Percentiles rank a stretch among this genome's conserved stretches.
Conservation (phyloP, 2,113 vertebrate genomes). For the Lycocorax pyrrhopterus region DNA sequence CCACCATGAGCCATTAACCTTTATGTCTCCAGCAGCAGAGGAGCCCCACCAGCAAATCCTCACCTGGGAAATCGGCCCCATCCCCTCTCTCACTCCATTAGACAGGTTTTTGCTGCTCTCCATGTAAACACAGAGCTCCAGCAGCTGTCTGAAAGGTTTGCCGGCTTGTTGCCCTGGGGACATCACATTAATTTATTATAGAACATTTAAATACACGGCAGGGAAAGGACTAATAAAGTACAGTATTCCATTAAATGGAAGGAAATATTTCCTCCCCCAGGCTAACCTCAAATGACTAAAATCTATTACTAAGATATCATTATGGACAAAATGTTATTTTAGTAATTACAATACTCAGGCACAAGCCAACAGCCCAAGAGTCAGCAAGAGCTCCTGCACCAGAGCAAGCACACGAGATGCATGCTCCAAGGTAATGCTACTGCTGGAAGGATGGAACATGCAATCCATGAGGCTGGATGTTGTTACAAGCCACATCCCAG, state of each 20-base stretch:
- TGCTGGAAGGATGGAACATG: background rate
- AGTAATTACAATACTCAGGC: background rate
- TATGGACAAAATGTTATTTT: constrained; percentile 6
- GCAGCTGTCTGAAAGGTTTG: constrained; percentile 53
- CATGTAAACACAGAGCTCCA: constrained; percentile 24
- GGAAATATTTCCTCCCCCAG: constrained; percentile 30
- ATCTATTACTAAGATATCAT: constrained; percentile 27
- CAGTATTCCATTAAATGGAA: constrained; percentile 34
- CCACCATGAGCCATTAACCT: background rate
- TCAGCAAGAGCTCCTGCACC: background rate
- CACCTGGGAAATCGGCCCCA: background rate
- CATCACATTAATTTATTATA: constrained; percentile 4
- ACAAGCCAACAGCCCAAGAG: background rate
- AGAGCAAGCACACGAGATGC: background rate
- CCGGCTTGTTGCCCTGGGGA: constrained; percentile 50
- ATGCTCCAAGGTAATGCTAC: background rate
- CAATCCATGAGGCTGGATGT: background rate
- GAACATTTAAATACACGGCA: constrained; percentile 47
- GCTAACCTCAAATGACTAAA: constrained; percentile 51
- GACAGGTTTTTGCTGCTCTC: background rate
- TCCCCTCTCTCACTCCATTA: constrained; percentile 17
- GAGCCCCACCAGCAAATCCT: background rate
- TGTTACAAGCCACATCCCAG: background rate
- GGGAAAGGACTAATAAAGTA: constrained; percentile 39
- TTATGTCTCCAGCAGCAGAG: background rate